Conservation (phyloP, 2,888 invertebrate genomes). For the Leucophora obtusa region DNA sequence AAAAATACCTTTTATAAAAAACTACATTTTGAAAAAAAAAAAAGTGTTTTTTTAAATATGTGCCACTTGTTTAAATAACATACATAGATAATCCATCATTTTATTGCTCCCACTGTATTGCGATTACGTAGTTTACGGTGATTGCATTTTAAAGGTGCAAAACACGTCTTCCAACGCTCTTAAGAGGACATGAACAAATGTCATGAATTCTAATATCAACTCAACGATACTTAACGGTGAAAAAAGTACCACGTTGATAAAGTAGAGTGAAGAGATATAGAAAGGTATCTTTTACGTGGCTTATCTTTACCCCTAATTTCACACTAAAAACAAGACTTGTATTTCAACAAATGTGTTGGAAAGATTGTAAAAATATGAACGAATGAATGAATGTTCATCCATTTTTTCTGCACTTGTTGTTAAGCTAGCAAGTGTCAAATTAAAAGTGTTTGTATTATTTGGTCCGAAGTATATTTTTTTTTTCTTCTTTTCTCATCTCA, state of each 20-base stretch:
- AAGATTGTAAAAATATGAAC: background rate
- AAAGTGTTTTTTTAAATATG: no score
- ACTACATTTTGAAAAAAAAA: no score
- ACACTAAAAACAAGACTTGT: constrained; percentile 26
- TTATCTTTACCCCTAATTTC: constrained; percentile 57
- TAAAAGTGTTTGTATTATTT: constrained; percentile 48
- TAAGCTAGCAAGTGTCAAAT: constrained; percentile 50
- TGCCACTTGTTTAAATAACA: no score
- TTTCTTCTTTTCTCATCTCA: background rate
- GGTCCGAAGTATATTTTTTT: constrained; percentile 1
- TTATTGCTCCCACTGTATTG: background rate
- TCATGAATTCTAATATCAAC: constrained; percentile 57
- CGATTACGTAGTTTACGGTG: constrained; percentile 11
- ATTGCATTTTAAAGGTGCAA: constrained; percentile 53
- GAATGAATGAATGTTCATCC: background rate
- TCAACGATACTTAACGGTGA: constrained; percentile 7
- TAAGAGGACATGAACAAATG: constrained; percentile 42
- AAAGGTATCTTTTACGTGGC: constrained; percentile 54
- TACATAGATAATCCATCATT: no score
- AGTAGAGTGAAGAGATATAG: background rate
- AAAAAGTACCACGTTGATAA: background rate
- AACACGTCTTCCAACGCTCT: constrained; percentile 58
- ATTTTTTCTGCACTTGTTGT: constrained; percentile 9
- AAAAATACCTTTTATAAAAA: no score
- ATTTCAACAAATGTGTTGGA: constrained; percentile 13